Conservation (phyloP, 1,140 invertebrate genomes). For the Scylla paramamosain region DNA sequence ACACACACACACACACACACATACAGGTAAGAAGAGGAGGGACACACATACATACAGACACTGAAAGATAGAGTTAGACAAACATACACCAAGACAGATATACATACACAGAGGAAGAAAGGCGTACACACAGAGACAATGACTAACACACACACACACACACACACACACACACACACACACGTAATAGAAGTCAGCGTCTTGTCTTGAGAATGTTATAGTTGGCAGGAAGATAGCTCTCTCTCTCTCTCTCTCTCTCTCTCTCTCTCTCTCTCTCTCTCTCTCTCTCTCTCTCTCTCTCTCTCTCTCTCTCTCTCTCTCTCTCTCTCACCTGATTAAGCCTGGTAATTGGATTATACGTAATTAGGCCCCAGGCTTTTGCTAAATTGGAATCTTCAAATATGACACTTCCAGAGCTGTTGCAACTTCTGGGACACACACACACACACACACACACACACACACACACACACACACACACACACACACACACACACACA, state of each 20-base stretch:
- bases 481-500: constrained; percentile 26
- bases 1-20: too few relatives aligned
- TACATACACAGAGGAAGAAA: too few relatives aligned
- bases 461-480: neutral
- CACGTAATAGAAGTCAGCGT: neutral
- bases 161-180: neutral
- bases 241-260: neutral
- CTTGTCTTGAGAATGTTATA: too few relatives aligned
- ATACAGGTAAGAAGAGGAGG: too few relatives aligned
- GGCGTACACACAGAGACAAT: too few relatives aligned
- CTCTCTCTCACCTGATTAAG: constrained; percentile 10
- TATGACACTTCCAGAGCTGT: neutral
- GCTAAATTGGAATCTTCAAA: neutral
- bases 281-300: neutral
- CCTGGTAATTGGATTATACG: neutral
- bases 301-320: constrained; percentile 5
- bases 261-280: neutral
- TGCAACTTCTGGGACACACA: neutral
- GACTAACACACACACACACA: too few relatives aligned
- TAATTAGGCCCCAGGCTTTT: neutral
- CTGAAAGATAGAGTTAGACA: too few relatives aligned
- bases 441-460: neutral
- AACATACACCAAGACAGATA: too few relatives aligned
- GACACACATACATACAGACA: too few relatives aligned
- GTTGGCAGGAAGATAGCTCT: too few relatives aligned